Conservation (phyloP, 1,140 invertebrate genomes). For the Spodoptera litura region DNA sequence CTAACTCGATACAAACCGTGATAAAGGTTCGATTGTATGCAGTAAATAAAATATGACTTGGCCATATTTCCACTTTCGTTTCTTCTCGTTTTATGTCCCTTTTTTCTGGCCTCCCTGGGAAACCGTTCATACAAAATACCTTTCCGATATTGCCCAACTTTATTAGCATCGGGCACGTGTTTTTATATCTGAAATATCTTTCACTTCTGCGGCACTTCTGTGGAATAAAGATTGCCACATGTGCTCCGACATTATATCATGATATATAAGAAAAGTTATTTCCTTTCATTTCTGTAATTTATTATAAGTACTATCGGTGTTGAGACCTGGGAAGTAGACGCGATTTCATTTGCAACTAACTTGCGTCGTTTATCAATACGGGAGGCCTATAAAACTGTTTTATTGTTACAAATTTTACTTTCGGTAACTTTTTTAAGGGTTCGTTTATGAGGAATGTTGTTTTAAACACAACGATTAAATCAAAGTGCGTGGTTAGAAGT, state of each 20-base stretch:
- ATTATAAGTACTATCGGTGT: slow-evolving; percentile 56
- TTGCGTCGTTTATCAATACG: slow-evolving; percentile 48
- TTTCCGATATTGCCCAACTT: slow-evolving; percentile 82
- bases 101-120: slow-evolving; percentile 78
- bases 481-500: slow-evolving; percentile 63
- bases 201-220: slow-evolving; percentile 71
- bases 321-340: slow-evolving; percentile 53
- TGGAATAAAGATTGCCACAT: slow-evolving; percentile 72
- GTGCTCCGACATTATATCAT: slow-evolving; percentile 63
- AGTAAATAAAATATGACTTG: slow-evolving; percentile 86
- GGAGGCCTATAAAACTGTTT: slow-evolving; percentile 36
- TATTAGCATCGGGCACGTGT: slow-evolving; percentile 82
- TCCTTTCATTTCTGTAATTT: slow-evolving; percentile 62
- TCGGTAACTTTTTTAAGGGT: slow-evolving; percentile 16
- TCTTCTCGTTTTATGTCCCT: slow-evolving; percentile 81
- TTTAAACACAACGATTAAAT: slow-evolving; percentile 64
- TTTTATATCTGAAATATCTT: slow-evolving; percentile 81
- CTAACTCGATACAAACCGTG: slow-evolving; percentile 82
- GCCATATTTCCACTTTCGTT: slow-evolving; percentile 84
- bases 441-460: slow-evolving; percentile 56
- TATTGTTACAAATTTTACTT: slow-evolving; percentile 39
- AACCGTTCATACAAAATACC: slow-evolving; percentile 84
- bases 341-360: slow-evolving; percentile 57
- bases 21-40: slow-evolving; percentile 86
- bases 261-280: slow-evolving; percentile 64